Evolutionary conservation across 37 sponge, comb jelly and placozoan genomes (phyloP).

Genomic region (Beroe ovata): DNA sequence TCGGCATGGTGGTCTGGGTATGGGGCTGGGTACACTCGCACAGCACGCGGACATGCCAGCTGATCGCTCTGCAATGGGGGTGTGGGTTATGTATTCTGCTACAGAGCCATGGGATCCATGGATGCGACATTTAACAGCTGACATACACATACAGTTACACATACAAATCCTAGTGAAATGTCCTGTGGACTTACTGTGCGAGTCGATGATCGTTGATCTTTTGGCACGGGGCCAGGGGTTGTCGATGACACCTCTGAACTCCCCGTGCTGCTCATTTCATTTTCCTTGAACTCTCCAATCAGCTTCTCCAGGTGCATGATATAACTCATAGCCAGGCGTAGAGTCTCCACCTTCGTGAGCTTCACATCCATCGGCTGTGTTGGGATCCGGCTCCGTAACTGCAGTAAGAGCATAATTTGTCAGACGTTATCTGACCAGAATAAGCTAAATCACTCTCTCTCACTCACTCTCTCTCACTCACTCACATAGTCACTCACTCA

Average conservation of each 20-base stretch:
- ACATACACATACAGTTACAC: too few species aligned
- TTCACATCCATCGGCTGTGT: conserved; percentile 64
- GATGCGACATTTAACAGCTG: too few species aligned
- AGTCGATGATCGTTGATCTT: too few species aligned
- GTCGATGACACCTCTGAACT: conserved; percentile 43
- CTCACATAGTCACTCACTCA: background rate
- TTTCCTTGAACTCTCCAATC: background rate
- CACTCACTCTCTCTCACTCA: background rate
- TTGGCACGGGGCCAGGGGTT: background rate
- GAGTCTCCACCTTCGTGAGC: conserved; percentile 59
- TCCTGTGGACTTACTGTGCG: too few species aligned
- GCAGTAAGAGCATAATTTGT: too few species aligned
- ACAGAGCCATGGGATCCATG: too few species aligned
- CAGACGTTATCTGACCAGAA: too few species aligned
- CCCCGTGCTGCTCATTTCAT: background rate
- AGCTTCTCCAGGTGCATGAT: conserved; percentile 67
- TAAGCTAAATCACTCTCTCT: background rate
- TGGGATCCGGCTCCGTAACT: conserved; percentile 53
- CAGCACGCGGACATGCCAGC: conserved; percentile 7
- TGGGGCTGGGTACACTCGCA: conserved; percentile 4
- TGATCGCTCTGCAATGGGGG: background rate
- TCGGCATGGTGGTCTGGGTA: background rate
- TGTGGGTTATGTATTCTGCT: too few species aligned
- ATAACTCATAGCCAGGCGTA: conserved; percentile 57
- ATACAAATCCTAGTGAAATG: too few species aligned